Conservation (phyloP, 2,888 invertebrate species). For the Athalia cordata region DNA sequence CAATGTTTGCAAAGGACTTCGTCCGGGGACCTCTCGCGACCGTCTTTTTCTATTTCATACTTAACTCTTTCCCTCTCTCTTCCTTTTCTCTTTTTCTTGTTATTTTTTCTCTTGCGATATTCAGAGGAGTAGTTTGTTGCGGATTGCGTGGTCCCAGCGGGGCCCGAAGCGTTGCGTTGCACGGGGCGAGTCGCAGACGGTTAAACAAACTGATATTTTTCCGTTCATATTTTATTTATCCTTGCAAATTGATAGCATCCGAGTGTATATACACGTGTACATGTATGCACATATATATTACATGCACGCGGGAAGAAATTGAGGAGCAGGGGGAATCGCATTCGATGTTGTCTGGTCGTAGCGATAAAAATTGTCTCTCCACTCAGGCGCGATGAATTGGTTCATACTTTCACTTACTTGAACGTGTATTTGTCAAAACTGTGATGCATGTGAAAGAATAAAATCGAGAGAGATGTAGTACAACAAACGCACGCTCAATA, state of each 20-base stretch:
- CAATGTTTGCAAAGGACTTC: slow-evolving; percentile 37
- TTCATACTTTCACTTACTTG: slow-evolving; percentile 29
- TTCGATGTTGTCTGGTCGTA: slow-evolving; percentile 4
- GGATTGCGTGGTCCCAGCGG: slow-evolving; percentile 4
- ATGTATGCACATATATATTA: too few relatives aligned
- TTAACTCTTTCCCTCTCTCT: background rate
- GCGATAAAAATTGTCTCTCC: slow-evolving; percentile 38
- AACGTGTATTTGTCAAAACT: slow-evolving; percentile 20
- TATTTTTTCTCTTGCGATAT: background rate
- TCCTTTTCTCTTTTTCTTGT: background rate
- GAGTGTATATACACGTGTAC: too few relatives aligned
- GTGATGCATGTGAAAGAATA: slow-evolving; percentile 6
- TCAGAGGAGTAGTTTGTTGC: slow-evolving; percentile 25
- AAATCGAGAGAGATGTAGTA: background rate
- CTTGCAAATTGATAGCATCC: slow-evolving; percentile 29
- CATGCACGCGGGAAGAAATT: too few relatives aligned
- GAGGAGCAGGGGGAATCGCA: background rate
- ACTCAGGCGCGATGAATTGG: slow-evolving; percentile 37
- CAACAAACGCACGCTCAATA: background rate
- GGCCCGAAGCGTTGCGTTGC: background rate
- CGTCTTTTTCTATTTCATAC: slow-evolving; percentile 6
- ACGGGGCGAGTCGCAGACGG: slow-evolving; percentile 23
- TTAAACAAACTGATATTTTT: slow-evolving; percentile 26
- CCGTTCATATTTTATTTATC: slow-evolving; percentile 37
- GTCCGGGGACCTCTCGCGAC: slow-evolving; percentile 27